Base-by-base conservation (phyloP, 2,888 invertebrate species). In the Heliconius hortense region DNA sequence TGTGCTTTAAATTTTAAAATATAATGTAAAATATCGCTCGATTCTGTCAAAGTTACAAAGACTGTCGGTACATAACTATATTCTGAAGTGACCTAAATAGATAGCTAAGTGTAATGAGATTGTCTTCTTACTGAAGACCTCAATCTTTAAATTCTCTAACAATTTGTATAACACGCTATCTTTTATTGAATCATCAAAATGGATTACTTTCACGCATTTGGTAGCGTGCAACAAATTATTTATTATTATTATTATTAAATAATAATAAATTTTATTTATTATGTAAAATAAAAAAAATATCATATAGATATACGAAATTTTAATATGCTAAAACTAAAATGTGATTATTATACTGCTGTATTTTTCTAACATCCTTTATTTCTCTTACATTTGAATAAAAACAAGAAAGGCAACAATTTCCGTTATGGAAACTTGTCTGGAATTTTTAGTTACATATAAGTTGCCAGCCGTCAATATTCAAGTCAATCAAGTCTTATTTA, bases 91-190 rank as follows among this genome's bases (percentile, higher is more conserved):
- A 71, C 71, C 71, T 39, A 28, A 26, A 26, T 70, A 31, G 4
- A 26, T 15, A 62, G 21, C 26, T 10, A 28, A 60, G 24, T 11
- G 39, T 71, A 71, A 71, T 71, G 71, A 71, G 71, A 71, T 71
- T 71, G 60, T 43, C 59, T 62, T 26, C 60, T 71, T 60, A 71
- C 39, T 62, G 71, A 5, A 71, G 60, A 71, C 71, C 71, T 71
- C 43, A 43, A 60, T 69, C 69, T 69, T 56, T 56, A 31, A 69
- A 56, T 69, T 56, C 56, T 69, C 31, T 31, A 56, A 56, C 69
- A 1, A 2, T 56, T 56, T 69, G n/a, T 56, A 28, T 31, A 31
- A 56, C 56, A 69, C 56, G 31, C 56, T 56, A 69, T 43, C 8
- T 69, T 69, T 56, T 69, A 69, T 56, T 69, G 69, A 35, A n/a